phyloP scores from a whole-genome alignment of 2,888 invertebrate genomes.

The Stenodera caucasica region DNA sequence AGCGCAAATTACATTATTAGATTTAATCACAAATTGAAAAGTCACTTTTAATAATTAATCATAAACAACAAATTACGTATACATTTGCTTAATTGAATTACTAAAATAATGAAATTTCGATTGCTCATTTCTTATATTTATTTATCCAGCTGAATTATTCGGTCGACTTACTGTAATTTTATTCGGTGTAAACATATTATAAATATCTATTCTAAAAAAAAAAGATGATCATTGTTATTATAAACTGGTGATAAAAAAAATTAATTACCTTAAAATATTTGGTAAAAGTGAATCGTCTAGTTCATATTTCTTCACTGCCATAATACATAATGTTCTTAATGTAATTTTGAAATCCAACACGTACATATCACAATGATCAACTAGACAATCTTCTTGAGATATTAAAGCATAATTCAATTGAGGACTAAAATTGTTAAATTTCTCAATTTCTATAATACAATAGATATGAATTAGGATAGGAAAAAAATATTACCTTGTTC shows the following conservation, averaged over 20 bases:
- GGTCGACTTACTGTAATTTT: constrained; percentile 62
- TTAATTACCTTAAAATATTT: constrained; percentile 63
- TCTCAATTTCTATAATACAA: constrained; percentile 11
- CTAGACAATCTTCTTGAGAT: constrained; percentile 51
- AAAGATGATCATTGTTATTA: constrained; percentile 6
- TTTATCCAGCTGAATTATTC: constrained; percentile 52
- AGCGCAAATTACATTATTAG: not conserved
- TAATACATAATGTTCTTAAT: constrained; percentile 71
- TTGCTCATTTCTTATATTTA: not conserved
- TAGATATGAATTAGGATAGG: constrained; percentile 10
- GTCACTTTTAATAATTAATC: not conserved
- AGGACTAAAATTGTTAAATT: constrained; percentile 33
- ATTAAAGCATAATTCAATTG: constrained; percentile 22
- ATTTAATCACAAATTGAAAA: not conserved
- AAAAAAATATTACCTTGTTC: constrained; percentile 69
- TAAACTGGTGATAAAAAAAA: constrained; percentile 1
- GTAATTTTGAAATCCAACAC: constrained; percentile 78
- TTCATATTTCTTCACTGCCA: constrained; percentile 66
- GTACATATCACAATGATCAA: constrained; percentile 83
- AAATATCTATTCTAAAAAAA: constrained; percentile 63
- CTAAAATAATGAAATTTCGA: not conserved
- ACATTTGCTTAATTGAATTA: not conserved
- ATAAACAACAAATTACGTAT: not conserved
- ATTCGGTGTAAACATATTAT: constrained; percentile 71
- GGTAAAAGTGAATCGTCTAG: constrained; percentile 68